Evolutionary conservation across 2,888 invertebrate species (phyloP).

Genomic region (Teleogryllus oceanicus): DNA sequence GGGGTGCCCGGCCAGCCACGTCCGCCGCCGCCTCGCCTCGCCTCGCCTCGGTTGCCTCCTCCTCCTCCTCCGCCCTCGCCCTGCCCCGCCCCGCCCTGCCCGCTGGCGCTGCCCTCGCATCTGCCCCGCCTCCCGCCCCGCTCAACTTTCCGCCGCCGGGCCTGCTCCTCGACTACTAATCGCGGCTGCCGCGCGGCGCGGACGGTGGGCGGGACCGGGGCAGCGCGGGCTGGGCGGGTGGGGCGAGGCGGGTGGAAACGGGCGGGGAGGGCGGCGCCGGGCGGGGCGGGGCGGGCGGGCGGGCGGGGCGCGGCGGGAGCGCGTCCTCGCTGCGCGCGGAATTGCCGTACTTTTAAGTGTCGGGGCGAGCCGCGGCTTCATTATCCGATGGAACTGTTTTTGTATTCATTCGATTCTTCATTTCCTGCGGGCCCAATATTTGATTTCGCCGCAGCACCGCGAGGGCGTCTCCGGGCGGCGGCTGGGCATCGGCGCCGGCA

Average conservation of each 20-base stretch:
- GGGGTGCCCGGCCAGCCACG: neutral
- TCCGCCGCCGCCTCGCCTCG: neutral
- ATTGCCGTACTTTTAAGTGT: slow-evolving; percentile 18
- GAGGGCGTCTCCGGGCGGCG: neutral
- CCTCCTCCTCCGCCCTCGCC: neutral
- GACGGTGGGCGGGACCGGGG: neutral
- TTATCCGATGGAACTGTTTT: slow-evolving; percentile 18
- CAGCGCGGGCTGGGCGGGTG: neutral
- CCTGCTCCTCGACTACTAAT: neutral
- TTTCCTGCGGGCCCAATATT: slow-evolving; percentile 18
- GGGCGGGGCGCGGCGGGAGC: neutral
- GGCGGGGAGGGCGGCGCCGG: neutral
- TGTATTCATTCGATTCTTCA: slow-evolving; percentile 18
- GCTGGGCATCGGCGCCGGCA: neutral
- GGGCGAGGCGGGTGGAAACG: neutral
- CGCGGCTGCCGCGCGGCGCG: neutral
- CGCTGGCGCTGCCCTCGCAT: too few species aligned
- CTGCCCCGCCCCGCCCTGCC: neutral
- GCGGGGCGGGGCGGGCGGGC: neutral
- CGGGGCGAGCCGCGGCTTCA: slow-evolving; percentile 1
- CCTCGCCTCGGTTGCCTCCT: too few species aligned
- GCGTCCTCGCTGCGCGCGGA: slow-evolving; percentile 4
- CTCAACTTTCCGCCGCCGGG: neutral
- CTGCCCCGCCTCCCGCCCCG: neutral
- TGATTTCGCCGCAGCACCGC: neutral